phyloP scores from a whole-genome alignment of 2,113 vertebrate genomes.

The Mellivora capensis region DNA sequence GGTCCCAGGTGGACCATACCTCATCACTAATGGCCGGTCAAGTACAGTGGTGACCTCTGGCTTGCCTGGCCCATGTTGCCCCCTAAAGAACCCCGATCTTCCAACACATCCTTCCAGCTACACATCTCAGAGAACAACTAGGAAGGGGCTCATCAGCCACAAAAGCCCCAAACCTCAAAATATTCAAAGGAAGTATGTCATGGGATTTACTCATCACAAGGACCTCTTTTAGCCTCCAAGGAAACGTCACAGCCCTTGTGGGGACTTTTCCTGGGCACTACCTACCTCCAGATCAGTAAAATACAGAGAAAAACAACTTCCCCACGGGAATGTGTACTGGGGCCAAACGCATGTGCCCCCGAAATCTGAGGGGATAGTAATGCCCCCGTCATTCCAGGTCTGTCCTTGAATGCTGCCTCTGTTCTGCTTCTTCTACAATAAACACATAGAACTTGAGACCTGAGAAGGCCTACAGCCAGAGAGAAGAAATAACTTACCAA shows the following conservation, averaged over 20 bases:
- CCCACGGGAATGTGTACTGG: not conserved
- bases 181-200: not conserved
- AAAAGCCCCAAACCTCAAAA: not conserved
- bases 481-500: not conserved
- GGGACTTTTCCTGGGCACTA: not conserved
- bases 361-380: not conserved
- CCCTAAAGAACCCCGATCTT: not conserved
- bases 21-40: not conserved
- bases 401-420: not conserved
- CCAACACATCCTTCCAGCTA: not conserved
- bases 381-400: not conserved
- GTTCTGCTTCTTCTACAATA: not conserved
- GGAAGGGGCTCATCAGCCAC: not conserved
- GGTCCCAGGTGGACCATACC: not conserved
- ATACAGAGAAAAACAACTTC: not conserved
- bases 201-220: not conserved
- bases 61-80: not conserved
- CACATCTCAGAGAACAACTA: not conserved
- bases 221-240: not conserved
- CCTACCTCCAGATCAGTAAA: not conserved
- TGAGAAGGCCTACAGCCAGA: not conserved
- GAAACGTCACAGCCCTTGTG: not conserved
- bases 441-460: not conserved
- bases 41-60: not conserved
- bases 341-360: not conserved